phyloP scores from a whole-genome alignment of 2,888 invertebrate species.

The Lochmaea crataegi region DNA sequence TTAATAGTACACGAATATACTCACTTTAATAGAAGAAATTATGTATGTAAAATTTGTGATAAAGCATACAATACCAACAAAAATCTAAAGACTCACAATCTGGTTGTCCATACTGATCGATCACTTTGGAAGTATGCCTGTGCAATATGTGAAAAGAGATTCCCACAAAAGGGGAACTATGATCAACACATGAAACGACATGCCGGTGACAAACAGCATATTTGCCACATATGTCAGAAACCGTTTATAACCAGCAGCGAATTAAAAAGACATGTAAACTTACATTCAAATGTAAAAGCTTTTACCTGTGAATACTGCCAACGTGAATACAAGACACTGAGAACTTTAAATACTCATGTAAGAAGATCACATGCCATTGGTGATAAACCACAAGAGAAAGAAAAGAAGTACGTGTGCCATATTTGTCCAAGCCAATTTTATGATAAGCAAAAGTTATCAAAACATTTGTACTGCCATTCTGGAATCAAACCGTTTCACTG shows the following conservation, averaged over 20 bases:
- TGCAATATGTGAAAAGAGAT: slow-evolving; percentile 51
- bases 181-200: slow-evolving; percentile 55
- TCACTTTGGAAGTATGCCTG: slow-evolving; percentile 56
- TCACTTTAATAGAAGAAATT: slow-evolving; percentile 54
- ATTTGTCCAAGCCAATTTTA: slow-evolving; percentile 61
- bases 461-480: slow-evolving; percentile 54
- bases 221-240: slow-evolving; percentile 55
- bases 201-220: slow-evolving; percentile 52
- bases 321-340: slow-evolving; percentile 61
- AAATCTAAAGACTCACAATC: slow-evolving; percentile 53
- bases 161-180: slow-evolving; percentile 55
- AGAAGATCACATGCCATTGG: slow-evolving; percentile 26
- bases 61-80: slow-evolving; percentile 57
- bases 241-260: slow-evolving; percentile 52
- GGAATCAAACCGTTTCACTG: slow-evolving; percentile 54
- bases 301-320: slow-evolving; percentile 66
- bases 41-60: slow-evolving; percentile 54
- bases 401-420: slow-evolving; percentile 58
- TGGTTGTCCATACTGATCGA: slow-evolving; percentile 57
- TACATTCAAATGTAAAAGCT: slow-evolving; percentile 54
- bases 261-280: slow-evolving; percentile 50
- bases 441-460: slow-evolving; percentile 53
- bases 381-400: slow-evolving; percentile 49
- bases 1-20: slow-evolving; percentile 55
- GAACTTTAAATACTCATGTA: slow-evolving; percentile 61